Base-by-base conservation (phyloP, 2,797 vertebrate species). In the Brachyrhaphis roseni region DNA sequence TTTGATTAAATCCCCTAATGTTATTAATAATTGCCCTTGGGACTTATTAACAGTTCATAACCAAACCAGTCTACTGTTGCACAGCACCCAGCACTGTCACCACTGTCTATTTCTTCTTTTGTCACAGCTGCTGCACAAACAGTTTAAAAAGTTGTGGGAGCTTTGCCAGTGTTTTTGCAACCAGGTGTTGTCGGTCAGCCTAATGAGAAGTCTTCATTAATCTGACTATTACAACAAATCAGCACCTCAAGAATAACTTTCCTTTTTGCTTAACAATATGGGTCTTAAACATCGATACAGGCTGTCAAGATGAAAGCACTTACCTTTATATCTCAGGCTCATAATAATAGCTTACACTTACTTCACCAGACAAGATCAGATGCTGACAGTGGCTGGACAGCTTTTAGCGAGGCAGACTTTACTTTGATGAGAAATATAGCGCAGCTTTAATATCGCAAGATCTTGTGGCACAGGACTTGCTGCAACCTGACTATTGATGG, bases 231-330 rank as follows among this genome's bases (percentile, higher is more conserved):
- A 36, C 62, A 66, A 66, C 62, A 66, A 16, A 36, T 10, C 62
- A 66, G 18, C 62, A 66, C 62, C 62, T 64, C 7, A 36, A 18
- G 31, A 36, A 64, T 20, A 15, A 20, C 31, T 4, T 31, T 34
- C 31, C 7, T 64, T 66, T 64, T 66, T 39, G 8, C 34, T 66
- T 23, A 66, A 64, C 31, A 36, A 66, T 36, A 36, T 8, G 34
- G 62, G 31, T 18, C 59, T 62, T 34, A 66, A 66, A 39, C 62
- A 66, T 8, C 3, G 5, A 34, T 62, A 62, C 59, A 66, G 18
- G 18, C 62, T 66, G 34, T 66, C 62, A 66, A 39, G 62, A 23
- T 66, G 34, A 66, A 66, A 66, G 62, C 62, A 66, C 62, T 66
- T 39, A 39, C 18, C 62, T 66, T 39, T 20, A 66, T 39, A 39